Evolutionary conservation across 1,140 invertebrate species (phyloP), one percentile per base, ranked within the genome.

Genomic region (Agrilus planipennis): DNA sequence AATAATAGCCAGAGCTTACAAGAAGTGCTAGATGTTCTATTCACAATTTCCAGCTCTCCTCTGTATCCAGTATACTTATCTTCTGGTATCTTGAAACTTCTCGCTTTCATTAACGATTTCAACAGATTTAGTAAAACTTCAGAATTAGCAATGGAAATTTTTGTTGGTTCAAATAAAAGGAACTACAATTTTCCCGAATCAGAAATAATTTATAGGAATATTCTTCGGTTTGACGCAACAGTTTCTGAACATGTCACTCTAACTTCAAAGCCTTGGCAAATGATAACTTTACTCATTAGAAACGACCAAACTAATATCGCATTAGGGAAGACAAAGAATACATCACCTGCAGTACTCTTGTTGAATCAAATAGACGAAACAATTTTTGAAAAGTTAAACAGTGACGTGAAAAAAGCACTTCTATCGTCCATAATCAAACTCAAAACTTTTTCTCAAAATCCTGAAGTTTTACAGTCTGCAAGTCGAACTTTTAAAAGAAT

Each of bases 401-500:
- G 51, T 15, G 49, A 58, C 9, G 41, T 60, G 3, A 50, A 65
- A 47, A 50, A 54, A 21, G 35, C 48, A 19, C 21, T 71, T 11
- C 42, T 70, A 25, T 46, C 57, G 36, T 39, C 50, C 15, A 49
- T 72, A 32, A 53, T 70, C 32, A 57, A 69, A 49, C 35, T 50
- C 1, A 43, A 47, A 0, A 49, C 47, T 6, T 22, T 27, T 7
- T 38, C 49, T 17, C 39, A 44, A 34, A 57, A 60, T 42, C 46
- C 56, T 4, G 55, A 59, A 44, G 71, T 84, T 5, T 63, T 75
- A 6, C 66, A 72, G 22, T 54, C 63, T 0, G 72, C 75, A 0
- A 72, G 72, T 27, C 79, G 74, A 50, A 58, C 75, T 1, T 71
- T 88, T 23, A 84, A 81, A 53, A 75, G 75, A 45, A 76, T 89